Evolutionary conservation across 2,888 invertebrate genomes (phyloP), one percentile per base, ranked within the genome.

Genomic region (Ophioninae sp.): DNA sequence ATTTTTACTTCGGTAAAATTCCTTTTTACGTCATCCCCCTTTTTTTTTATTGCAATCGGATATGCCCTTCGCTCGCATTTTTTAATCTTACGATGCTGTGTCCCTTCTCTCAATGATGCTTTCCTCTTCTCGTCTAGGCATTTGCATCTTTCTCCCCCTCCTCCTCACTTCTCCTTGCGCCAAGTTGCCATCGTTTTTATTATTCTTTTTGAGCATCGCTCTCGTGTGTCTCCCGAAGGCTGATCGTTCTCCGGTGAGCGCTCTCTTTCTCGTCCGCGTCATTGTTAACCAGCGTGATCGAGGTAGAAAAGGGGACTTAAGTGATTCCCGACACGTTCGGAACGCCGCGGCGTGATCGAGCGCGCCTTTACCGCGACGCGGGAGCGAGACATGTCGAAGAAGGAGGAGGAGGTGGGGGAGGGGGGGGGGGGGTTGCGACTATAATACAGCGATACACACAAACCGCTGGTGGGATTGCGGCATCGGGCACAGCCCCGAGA

Each of bases 241-340:
- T 30, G 79, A 72, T 84, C 79, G 61, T 44, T 56, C 65, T 73
- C 74, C 74, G 68, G 67, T n/a, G 75, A 41, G 41, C 41, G 56
- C 20, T 44, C 65, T 65, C 63, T 63, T 68, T 65, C 51, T 64
- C 79, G 44, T 68, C 65, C 69, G 65, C 77, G 80, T 83, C 85
- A 85, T 85, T 85, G 85, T 85, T 80, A 83, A 78, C 83, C 83
- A 41, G 9, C 41, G 41, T 41, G 78, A 81, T 78, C 75, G 81
- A 75, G 71, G 72, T 65, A 65, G 72, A 79, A 64, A 71, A 79
- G 73, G 56, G 78, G 76, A 56, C 68, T 83, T 83, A 75, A 85
- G 83, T 78, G 85, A 85, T 85, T 81, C 81, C 81, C 75, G 78
- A 83, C 83, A 83, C 83, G 83, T 83, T 83, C 83, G 37, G 13